Base-by-base conservation (phyloP, 1,140 invertebrate species). In the Lepidurus apus region DNA sequence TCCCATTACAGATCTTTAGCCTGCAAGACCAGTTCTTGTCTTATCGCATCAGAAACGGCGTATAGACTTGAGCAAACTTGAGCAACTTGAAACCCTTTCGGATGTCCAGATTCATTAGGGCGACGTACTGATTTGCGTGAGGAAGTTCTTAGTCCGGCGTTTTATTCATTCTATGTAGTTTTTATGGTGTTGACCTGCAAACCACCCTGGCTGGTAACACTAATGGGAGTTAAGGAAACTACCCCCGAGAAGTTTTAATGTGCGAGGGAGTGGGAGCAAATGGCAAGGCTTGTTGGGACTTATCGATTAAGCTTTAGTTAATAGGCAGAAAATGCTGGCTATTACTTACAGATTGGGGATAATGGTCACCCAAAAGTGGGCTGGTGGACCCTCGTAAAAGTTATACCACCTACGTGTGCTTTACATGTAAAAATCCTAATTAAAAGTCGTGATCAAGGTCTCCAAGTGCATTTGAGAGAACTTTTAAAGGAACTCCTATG, bases 41-140 rank as follows among this genome's bases (percentile, higher is more conserved):
- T 65, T 65, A 65, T 65, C 53, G 17, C 17, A 65, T 21, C n/a
- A 47, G 17, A 10, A 47, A 47, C 45, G 1, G 53, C 8, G 53
- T 65, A 65, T 65, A 65, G 34, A 34, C 34, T 34, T 34, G 34
- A 34, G 34, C 4, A 65, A 17, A 65, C 53, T 17, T 65, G 7
- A 17, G 53, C 53, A 65, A 65, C 53, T 21, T 65, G 53, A 65
- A 65, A 65, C 53, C 53, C 21, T 65, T 65, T 65, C 53, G 53
- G 53, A 17, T 65, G 53, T 65, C 53, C 53, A 65, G 17, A 13
- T 65, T 65, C 53, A 65, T 65, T 65, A 65, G 1, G 53, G 21
- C 53, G 53, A 65, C 53, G 53, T 65, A 65, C 17, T 65, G 53
- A 65, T 65, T 65, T 65, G 21, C 53, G 53, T 13, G 53, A n/a